Evolutionary conservation across 2,888 invertebrate genomes (phyloP).

Genomic region (Nebria brevicollis): DNA sequence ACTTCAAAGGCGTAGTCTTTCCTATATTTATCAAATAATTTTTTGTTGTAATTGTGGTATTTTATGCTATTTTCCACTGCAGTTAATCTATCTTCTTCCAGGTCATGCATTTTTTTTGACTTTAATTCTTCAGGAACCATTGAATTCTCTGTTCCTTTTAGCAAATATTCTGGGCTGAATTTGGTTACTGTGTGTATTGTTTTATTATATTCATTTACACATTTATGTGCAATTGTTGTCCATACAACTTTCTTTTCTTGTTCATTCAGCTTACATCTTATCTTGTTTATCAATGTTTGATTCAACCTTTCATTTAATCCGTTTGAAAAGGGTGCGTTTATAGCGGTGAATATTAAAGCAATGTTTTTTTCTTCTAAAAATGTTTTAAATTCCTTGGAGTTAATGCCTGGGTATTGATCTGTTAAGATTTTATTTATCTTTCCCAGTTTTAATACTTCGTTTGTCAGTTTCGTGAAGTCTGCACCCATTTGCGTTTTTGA

Average conservation of each 20-base stretch:
- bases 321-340: not conserved
- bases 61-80: no score
- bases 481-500: not conserved
- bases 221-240: not conserved
- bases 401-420: slow-evolving; percentile 3
- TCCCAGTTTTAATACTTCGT: not conserved
- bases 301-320: not conserved
- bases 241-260: not conserved
- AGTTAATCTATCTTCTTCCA: no score
- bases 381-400: not conserved
- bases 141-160: no score
- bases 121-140: no score
- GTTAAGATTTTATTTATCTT: not conserved
- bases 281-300: slow-evolving; percentile 3
- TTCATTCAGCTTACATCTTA: not conserved
- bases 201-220: not conserved
- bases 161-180: not conserved
- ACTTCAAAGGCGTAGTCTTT: no score
- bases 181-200: not conserved
- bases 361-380: slow-evolving; percentile 2
- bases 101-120: no score
- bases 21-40: no score
- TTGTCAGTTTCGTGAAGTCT: not conserved
- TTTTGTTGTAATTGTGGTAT: no score
- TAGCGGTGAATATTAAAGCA: not conserved